Percentiles rank a stretch among this genome's conserved stretches.
These are phyloP conservation scores for Pipistrellus pipistrellus DNA, from an alignment of 2,797 vertebrate species.

Conservation along the genomic window DNA sequence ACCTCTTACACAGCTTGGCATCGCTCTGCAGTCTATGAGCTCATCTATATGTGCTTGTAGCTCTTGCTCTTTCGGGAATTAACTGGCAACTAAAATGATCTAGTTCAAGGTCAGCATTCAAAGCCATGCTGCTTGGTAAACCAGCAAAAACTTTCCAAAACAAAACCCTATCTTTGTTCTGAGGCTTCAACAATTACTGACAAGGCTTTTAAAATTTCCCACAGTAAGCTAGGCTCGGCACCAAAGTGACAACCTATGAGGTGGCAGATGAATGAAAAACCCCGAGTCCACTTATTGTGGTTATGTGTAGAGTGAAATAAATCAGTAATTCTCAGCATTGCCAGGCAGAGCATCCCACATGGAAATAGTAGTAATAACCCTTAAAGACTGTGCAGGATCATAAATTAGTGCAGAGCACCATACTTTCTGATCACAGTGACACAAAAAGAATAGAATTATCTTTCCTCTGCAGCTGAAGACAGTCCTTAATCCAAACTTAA, in stretches of 20 bases:
- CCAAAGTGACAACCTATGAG: neutral
- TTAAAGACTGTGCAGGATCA: neutral
- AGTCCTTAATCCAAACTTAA: constrained; percentile 6
- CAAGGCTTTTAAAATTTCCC: constrained; percentile 50
- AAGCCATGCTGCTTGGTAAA: neutral
- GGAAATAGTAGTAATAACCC: neutral
- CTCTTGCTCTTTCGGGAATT: neutral
- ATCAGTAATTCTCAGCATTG: accelerated
- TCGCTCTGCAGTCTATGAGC: neutral
- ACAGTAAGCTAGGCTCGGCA: neutral
- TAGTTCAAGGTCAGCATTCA: constrained; percentile 2
- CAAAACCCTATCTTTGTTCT: neutral
- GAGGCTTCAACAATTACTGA: neutral
- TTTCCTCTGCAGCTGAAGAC: neutral
- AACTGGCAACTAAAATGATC: neutral
- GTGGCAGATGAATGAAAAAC: neutral
- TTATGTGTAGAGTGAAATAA: neutral
- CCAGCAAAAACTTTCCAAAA: constrained; percentile 38
- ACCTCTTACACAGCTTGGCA: neutral
- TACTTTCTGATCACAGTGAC: neutral
- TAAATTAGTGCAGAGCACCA: neutral
- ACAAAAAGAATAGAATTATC: neutral
- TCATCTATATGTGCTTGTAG: neutral
- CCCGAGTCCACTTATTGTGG: neutral
- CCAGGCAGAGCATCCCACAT: neutral